phyloP scores from a whole-genome alignment of 2,888 invertebrate genomes.

The Acanthosepion lycidas region DNA sequence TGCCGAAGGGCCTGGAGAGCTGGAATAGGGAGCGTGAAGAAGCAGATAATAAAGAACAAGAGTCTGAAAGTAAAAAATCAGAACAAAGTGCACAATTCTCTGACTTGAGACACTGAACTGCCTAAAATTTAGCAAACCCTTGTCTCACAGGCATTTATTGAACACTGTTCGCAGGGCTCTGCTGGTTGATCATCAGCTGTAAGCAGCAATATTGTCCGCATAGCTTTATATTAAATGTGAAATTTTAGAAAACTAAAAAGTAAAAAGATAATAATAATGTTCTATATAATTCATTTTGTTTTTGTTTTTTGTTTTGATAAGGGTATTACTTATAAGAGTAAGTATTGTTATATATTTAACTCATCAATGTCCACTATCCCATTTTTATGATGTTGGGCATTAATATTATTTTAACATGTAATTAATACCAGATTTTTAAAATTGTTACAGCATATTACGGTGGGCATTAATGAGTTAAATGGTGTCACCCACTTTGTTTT shows the following conservation, averaged over 20 bases:
- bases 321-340: no score
- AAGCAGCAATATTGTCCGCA: not conserved
- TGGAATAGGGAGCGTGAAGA: conserved; percentile 83
- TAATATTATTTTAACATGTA: no score
- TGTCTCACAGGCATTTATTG: not conserved
- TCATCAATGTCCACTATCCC: no score
- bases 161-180: not conserved
- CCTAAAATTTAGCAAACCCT: not conserved
- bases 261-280: not conserved
- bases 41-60: not conserved
- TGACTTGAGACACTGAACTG: not conserved
- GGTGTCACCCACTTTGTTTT: no score
- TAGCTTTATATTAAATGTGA: not conserved
- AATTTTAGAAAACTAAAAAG: conserved; percentile 34
- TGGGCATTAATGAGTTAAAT: no score
- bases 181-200: not conserved
- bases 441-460: no score
- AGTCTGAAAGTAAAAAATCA: conserved; percentile 50
- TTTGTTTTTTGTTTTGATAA: not conserved
- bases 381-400: no score
- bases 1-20: conserved; percentile 94
- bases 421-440: no score
- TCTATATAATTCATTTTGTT: not conserved
- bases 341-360: no score
- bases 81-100: not conserved